phyloP scores from a whole-genome alignment of 1,140 invertebrate species.

The Venustaconcha ellipsiformis region DNA sequence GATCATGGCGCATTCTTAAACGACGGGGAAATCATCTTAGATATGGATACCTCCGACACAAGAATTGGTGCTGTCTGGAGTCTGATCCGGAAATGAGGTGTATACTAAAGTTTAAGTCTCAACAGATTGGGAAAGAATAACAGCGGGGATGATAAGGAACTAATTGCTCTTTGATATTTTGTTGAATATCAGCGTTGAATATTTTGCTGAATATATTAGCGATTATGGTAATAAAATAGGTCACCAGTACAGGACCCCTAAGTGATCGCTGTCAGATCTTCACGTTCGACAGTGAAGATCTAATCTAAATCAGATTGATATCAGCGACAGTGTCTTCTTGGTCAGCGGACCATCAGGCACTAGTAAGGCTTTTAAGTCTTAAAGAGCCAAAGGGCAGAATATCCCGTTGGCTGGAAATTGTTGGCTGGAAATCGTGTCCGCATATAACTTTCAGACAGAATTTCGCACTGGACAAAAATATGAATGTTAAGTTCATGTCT shows the following conservation, averaged over 20 bases:
- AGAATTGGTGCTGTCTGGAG: conserved; percentile 64
- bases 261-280: too few species aligned
- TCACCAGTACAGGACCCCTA: too few species aligned
- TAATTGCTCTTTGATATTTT: conserved; percentile 27
- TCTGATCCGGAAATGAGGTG: conserved; percentile 48
- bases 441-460: conserved; percentile 40
- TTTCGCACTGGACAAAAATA: conserved; percentile 39
- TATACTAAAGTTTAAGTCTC: conserved; percentile 1
- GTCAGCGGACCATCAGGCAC: neutral
- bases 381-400: neutral
- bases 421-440: conserved; percentile 44
- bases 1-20: conserved; percentile 47
- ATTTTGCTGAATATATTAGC: too few species aligned
- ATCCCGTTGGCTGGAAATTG: conserved; percentile 39
- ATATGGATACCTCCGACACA: conserved; percentile 66
- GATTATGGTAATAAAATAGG: too few species aligned
- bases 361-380: neutral
- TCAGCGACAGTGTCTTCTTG: neutral
- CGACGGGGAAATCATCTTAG: conserved; percentile 57
- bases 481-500: conserved; percentile 45
- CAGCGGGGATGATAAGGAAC: conserved; percentile 2
- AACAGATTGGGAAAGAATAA: conserved; percentile 2
- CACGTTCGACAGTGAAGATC: too few species aligned
- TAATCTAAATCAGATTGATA: neutral
- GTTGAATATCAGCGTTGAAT: conserved; percentile 8